Evolutionary conservation across 1,140 invertebrate genomes (phyloP).

Genomic region (Zaprionus kolodkinae): DNA sequence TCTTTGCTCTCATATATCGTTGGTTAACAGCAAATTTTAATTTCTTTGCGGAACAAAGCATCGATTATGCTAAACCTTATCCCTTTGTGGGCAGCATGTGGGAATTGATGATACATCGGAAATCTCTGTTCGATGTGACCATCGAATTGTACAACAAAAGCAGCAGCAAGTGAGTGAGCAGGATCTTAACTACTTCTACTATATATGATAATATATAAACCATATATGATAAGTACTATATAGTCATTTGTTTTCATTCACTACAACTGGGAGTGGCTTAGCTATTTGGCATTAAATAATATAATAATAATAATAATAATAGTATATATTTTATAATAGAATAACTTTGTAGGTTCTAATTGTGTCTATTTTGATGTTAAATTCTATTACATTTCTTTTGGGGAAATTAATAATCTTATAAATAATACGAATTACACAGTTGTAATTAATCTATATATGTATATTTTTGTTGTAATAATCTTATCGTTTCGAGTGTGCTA

Average conservation of each 20-base stretch:
- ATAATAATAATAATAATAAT: too few species aligned
- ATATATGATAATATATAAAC: too few species aligned
- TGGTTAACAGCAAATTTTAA: constrained; percentile 65
- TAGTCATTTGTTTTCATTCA: background rate
- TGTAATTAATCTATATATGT: background rate
- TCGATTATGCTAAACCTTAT: constrained; percentile 59
- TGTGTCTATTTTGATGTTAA: too few species aligned
- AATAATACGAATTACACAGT: background rate
- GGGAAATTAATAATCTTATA: background rate
- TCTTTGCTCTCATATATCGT: constrained; percentile 59
- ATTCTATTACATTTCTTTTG: too few species aligned
- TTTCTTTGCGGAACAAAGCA: constrained; percentile 66
- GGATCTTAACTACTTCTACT: background rate
- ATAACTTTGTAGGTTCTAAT: too few species aligned
- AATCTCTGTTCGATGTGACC: constrained; percentile 61
- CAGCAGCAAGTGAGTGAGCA: constrained; percentile 60
- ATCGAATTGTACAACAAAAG: constrained; percentile 64
- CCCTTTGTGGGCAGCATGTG: constrained; percentile 65
- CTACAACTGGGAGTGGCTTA: background rate
- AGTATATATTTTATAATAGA: too few species aligned
- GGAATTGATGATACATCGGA: constrained; percentile 38
- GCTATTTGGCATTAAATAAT: background rate
- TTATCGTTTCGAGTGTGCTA: background rate
- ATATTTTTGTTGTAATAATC: background rate
- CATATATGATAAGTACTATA: background rate